These are phyloP conservation scores for Nomada flava DNA, from an alignment of 2,888 invertebrate genomes.

Conservation along the genomic window DNA sequence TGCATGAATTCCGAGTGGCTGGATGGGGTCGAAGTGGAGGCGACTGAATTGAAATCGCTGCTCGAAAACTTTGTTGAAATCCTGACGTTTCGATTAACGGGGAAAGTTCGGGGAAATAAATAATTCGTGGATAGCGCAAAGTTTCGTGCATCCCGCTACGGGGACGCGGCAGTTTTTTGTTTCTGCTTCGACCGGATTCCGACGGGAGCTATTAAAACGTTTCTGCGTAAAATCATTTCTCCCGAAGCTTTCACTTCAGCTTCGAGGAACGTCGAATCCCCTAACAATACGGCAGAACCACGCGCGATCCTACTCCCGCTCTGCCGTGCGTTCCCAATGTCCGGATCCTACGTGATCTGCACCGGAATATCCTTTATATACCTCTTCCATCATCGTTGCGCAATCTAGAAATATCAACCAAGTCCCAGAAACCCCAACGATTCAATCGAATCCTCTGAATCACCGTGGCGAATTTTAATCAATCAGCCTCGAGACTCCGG, in stretches of 20 bases:
- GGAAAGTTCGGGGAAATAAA: too few relatives aligned
- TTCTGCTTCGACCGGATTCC: too few relatives aligned
- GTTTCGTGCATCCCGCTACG: too few relatives aligned
- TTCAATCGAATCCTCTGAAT: neutral
- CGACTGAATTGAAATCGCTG: neutral
- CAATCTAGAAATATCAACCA: neutral
- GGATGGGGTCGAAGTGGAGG: neutral
- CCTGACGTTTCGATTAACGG: too few relatives aligned
- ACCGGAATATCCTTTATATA: neutral
- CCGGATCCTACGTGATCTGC: slow-evolving; percentile 5
- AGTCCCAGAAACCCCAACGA: neutral
- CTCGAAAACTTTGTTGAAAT: neutral
- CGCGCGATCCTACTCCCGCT: neutral
- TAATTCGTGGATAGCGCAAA: too few relatives aligned
- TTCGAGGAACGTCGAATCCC: neutral
- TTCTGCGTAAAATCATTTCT: neutral
- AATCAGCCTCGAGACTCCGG: too few relatives aligned
- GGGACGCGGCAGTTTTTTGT: too few relatives aligned
- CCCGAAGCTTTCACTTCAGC: neutral
- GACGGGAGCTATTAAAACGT: too few relatives aligned
- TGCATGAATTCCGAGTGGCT: neutral
- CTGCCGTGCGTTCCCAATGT: neutral
- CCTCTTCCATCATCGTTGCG: neutral
- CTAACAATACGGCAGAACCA: too few relatives aligned
- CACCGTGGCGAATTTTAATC: neutral